These are phyloP conservation scores for Gavialis gangeticus DNA, from an alignment of 2,113 vertebrate species.

Conservation along the genomic window DNA sequence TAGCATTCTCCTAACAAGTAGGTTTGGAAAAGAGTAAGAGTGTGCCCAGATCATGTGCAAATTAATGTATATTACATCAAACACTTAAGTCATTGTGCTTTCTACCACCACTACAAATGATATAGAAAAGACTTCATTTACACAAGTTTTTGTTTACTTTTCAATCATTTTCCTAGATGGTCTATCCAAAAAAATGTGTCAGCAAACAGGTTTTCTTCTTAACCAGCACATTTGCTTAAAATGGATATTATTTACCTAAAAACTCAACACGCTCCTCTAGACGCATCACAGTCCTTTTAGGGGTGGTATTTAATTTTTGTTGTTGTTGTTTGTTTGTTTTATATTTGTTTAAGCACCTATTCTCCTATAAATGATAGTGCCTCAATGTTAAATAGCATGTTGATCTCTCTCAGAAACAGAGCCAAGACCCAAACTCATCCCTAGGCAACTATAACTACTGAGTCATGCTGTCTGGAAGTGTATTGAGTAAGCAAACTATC, in stretches of 20 bases:
- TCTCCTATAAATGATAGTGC: background rate
- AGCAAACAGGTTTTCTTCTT: background rate
- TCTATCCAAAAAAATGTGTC: background rate
- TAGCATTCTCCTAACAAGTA: background rate
- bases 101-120: background rate
- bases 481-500: background rate
- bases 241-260: background rate
- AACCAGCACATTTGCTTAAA: background rate
- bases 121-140: background rate
- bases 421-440: background rate
- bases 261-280: background rate
- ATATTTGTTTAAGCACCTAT: background rate
- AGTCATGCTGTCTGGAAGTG: background rate
- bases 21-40: background rate
- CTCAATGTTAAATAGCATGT: background rate
- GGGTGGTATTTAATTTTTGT: background rate
- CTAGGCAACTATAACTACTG: background rate
- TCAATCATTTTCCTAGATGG: background rate
- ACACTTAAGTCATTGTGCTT: background rate
- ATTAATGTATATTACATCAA: background rate
- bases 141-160: background rate
- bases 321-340: background rate
- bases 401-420: background rate
- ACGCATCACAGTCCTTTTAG: background rate
- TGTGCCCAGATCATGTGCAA: background rate